Evolutionary conservation across 2,888 invertebrate genomes (phyloP), one percentile per base, ranked within the genome.

Genomic region (Hyppa rectilinea): DNA sequence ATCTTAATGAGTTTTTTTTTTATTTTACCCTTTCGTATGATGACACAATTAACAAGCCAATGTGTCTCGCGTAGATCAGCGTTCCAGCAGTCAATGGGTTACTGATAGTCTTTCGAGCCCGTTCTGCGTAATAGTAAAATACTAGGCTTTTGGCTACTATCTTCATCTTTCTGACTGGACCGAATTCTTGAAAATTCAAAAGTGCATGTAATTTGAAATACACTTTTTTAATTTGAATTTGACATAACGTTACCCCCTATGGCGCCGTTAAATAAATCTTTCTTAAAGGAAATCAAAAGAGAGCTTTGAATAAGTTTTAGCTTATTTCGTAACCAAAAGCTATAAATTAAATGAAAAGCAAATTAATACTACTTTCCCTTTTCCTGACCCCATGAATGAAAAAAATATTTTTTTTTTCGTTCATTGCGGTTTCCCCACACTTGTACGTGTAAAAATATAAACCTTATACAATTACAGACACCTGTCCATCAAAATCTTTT

Each of bases 401-500:
- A 53, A 12, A 61, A 12, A 6, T 17, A 14, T 0, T 31, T 14
- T 12, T 31, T n/a, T 1, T 36, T 17, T 47, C 7, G 20, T 49
- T 1, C 4, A 20, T 26, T 52, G 23, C 20, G 17, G 0, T 36
- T 45, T 45, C 34, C 34, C 9, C n/a, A 2, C 10, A 14, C 12
- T 38, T 36, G 3, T n/a, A n/a, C 0, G 4, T n/a, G 20, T n/a
- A 36, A 58, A 50, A 50, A 50, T 29, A 34, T 9, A 17, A 10
- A 34, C 14, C n/a, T 23, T 12, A 17, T 14, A 45, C 6, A 56
- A 40, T 10, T 7, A 53, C 31, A 23, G 43, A 38, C 47, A 62
- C 17, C 43, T 50, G 61, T 59, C 75, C 7, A 59, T 80, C 58
- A 74, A 17, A 50, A 26, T 38, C n/a, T 49, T 74, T 4, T 55